phyloP scores from a whole-genome alignment of 2,888 invertebrate species.

The Polymixis flavicincta region DNA sequence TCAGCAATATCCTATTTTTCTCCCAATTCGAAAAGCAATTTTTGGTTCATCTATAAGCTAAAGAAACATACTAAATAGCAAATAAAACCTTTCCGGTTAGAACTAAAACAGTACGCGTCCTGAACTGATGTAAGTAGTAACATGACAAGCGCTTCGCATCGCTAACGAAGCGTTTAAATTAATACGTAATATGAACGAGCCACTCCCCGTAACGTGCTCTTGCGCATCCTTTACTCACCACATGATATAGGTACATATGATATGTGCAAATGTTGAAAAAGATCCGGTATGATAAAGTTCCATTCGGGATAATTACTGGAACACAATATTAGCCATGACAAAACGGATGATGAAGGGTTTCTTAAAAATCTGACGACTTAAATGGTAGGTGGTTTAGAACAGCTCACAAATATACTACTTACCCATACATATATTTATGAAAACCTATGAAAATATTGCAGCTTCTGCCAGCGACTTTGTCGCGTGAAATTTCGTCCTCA shows the following conservation, averaged over 20 bases:
- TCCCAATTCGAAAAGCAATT: not conserved
- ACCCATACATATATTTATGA: not conserved
- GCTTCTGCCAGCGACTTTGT: no score
- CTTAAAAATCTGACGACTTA: no score
- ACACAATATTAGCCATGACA: not conserved
- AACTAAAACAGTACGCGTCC: constrained; percentile 14
- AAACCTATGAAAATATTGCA: not conserved
- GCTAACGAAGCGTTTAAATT: constrained; percentile 68
- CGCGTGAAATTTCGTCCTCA: no score
- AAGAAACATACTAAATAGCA: not conserved
- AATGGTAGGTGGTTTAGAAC: no score
- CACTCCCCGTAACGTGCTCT: constrained; percentile 59
- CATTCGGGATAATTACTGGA: not conserved
- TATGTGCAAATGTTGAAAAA: constrained; percentile 4
- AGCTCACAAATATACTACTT: not conserved
- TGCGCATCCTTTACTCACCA: constrained; percentile 53
- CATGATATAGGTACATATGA: not conserved
- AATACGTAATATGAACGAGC: constrained; percentile 66
- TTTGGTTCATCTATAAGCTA: not conserved
- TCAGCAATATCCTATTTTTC: not conserved
- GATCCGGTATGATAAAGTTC: no score
- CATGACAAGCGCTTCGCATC: constrained; percentile 61
- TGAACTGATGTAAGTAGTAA: constrained; percentile 14
- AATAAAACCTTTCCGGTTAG: not conserved
- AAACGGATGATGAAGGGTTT: not conserved